Evolutionary conservation across 2,797 vertebrate species (phyloP).

Genomic region (Benthosema pterotum): DNA sequence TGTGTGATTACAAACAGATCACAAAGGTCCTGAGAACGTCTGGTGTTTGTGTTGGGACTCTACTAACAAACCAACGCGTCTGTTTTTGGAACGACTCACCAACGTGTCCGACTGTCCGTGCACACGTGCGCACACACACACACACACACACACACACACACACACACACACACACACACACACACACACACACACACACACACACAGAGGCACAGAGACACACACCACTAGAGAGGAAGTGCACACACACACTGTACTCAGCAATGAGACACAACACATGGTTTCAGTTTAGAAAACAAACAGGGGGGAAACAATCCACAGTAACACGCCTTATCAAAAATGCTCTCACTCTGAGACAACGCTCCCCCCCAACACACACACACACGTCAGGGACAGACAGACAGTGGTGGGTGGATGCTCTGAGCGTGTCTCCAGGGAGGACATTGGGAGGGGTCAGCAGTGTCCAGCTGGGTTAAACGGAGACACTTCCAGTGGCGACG

Average conservation of each 20-base stretch:
- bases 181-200: background rate
- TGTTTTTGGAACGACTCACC: background rate
- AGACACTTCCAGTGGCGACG: no score
- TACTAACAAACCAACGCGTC: no score
- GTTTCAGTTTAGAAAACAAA: no score
- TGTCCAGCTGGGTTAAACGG: no score
- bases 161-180: background rate
- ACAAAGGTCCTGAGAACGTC: constrained; percentile 61
- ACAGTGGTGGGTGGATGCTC: background rate
- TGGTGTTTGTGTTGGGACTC: constrained; percentile 28
- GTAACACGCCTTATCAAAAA: background rate
- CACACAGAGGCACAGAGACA: background rate
- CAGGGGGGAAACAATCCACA: no score
- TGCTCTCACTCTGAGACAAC: background rate
- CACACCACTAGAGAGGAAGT: background rate
- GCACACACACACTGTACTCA: background rate
- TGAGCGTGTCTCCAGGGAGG: no score
- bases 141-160: background rate
- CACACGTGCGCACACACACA: constrained; percentile 1
- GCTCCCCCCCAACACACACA: background rate
- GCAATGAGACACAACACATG: background rate
- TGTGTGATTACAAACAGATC: constrained; percentile 44
- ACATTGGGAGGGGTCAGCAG: no score
- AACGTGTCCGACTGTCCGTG: background rate
- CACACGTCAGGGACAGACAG: background rate